These are phyloP conservation scores for Tolypeutes matacus DNA, from an alignment of 2,797 vertebrate species.

Conservation along the genomic window DNA sequence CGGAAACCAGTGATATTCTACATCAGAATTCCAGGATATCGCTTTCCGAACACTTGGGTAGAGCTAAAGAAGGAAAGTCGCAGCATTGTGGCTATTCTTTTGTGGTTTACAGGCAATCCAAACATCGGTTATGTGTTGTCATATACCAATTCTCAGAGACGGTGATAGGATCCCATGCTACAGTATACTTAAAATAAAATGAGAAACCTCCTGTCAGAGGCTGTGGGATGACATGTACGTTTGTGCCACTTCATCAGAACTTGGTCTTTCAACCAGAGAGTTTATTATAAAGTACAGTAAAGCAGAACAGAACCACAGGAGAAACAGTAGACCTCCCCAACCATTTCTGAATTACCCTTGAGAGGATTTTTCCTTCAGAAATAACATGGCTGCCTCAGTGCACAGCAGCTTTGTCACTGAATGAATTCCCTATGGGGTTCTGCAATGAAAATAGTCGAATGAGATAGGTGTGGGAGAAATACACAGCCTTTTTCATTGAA, in stretches of 20 bases:
- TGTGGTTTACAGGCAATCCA: constrained; percentile 79
- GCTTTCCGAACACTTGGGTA: constrained; percentile 77
- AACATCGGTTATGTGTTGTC: constrained; percentile 84
- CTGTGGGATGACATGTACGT: constrained; percentile 85
- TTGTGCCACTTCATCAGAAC: constrained; percentile 86
- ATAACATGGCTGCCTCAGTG: not conserved
- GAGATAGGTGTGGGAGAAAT: not conserved
- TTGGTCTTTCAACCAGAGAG: constrained; percentile 80
- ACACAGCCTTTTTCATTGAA: not conserved
- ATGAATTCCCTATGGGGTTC: not conserved
- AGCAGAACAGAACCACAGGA: constrained; percentile 84
- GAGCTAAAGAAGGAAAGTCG: constrained; percentile 80
- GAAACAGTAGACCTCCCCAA: constrained; percentile 77
- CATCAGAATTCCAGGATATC: constrained; percentile 70
- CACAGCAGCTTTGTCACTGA: not conserved
- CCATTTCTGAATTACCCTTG: constrained; percentile 34
- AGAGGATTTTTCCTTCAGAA: constrained; percentile 53
- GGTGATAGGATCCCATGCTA: constrained; percentile 82
- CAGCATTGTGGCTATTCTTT: constrained; percentile 78
- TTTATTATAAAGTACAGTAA: constrained; percentile 85
- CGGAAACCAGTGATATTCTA: constrained; percentile 23
- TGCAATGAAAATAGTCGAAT: not conserved
- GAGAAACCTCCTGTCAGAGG: constrained; percentile 83
- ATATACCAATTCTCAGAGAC: constrained; percentile 72
- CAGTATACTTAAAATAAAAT: constrained; percentile 83